phyloP scores from a whole-genome alignment of 2,113 vertebrate species.

The Prietella phreatophila region DNA sequence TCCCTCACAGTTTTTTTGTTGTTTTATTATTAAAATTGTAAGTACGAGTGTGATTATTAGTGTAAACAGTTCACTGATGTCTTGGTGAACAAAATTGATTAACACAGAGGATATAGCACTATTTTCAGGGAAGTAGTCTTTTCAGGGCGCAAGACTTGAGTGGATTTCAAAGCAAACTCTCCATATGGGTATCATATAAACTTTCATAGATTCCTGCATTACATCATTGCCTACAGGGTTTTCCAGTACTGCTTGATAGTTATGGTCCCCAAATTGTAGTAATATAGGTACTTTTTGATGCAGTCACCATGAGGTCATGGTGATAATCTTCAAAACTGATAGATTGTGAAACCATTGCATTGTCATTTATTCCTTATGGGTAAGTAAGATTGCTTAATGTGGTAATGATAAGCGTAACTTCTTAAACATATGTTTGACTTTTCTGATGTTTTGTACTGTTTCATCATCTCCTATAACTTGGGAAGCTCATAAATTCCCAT shows the following conservation, averaged over 20 bases:
- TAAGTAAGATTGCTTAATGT: background rate
- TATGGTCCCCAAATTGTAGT: background rate
- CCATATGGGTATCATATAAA: conserved; percentile 11
- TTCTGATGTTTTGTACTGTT: background rate
- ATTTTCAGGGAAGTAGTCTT: background rate
- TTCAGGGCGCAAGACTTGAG: background rate
- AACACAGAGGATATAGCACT: background rate
- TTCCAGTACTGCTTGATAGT: conserved; percentile 13
- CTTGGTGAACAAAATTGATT: background rate
- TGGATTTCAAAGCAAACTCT: background rate
- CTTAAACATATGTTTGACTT: conserved; percentile 6
- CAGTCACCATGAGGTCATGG: background rate
- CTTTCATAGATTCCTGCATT: background rate
- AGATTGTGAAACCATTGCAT: background rate
- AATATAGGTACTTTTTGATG: background rate
- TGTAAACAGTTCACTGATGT: background rate
- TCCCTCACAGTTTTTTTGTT: background rate
- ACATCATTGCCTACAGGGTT: background rate
- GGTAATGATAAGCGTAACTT: background rate
- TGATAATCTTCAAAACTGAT: background rate
- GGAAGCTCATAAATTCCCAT: background rate
- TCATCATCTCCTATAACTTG: background rate
- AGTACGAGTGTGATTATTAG: background rate
- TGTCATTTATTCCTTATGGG: conserved; percentile 16
- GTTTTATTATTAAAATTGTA: background rate